Evolutionary conservation across 1,140 invertebrate genomes (phyloP).

Genomic region (Nomia melanderi): DNA sequence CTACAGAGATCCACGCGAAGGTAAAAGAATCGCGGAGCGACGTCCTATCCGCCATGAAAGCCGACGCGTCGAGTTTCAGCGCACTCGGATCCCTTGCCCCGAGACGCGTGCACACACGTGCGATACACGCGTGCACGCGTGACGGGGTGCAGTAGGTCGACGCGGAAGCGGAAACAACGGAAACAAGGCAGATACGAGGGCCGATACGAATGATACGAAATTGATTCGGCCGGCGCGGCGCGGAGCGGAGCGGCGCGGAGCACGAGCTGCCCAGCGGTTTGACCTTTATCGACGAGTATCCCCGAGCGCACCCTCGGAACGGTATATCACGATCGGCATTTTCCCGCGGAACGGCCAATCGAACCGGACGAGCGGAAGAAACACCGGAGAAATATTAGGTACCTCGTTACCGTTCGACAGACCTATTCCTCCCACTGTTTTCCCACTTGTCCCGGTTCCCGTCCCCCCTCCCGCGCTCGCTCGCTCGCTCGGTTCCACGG

Average conservation of each 20-base stretch:
- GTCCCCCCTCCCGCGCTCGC: no score
- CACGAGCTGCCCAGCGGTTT: background rate
- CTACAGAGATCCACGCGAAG: no score
- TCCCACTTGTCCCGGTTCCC: background rate
- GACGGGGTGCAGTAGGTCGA: background rate
- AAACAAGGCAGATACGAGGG: slow-evolving; percentile 3
- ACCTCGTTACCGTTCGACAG: background rate
- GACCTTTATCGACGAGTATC: slow-evolving; percentile 2
- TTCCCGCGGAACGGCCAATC: background rate
- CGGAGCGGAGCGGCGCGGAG: background rate
- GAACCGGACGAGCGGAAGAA: background rate
- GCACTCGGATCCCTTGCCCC: no score
- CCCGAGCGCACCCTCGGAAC: background rate
- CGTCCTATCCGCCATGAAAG: no score
- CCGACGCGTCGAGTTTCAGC: no score
- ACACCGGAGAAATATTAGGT: background rate
- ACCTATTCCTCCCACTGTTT: background rate
- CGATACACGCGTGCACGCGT: background rate
- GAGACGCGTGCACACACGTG: no score
- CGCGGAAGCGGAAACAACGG: slow-evolving; percentile 16
- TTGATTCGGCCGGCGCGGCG: slow-evolving; percentile 2
- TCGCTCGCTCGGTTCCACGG: background rate
- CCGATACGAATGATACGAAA: slow-evolving; percentile 14
- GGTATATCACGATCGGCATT: background rate
- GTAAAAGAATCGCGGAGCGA: no score